Conservation (phyloP, 2,797 vertebrate species). For the Ispidina lecontei region DNA sequence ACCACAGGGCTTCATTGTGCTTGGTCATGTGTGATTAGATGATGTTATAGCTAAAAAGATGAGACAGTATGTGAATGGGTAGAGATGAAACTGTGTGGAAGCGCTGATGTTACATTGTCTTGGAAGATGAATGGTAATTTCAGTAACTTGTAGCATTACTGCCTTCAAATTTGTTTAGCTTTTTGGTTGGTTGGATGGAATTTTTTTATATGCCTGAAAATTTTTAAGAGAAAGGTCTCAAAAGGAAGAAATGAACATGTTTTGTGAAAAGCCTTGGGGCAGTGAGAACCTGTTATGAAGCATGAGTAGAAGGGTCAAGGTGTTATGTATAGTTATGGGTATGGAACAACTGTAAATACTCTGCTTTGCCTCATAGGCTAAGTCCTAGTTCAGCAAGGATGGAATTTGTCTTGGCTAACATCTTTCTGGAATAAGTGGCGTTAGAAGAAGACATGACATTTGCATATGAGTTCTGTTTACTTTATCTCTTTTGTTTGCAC, state of each 20-base stretch:
- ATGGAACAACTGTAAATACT: not conserved
- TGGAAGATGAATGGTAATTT: not conserved
- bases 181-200: not conserved
- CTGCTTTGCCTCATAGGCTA: not conserved
- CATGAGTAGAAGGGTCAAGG: not conserved
- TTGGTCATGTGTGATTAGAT: not conserved
- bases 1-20: not conserved
- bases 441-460: constrained; percentile 30
- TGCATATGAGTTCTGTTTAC: constrained; percentile 22
- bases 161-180: not conserved
- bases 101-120: rapidly evolving
- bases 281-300: not conserved
- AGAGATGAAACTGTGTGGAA: rapidly evolving
- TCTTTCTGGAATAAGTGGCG: constrained; percentile 25
- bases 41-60: not conserved
- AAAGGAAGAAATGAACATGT: not conserved
- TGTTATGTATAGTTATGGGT: not conserved
- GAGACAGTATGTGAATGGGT: not conserved
- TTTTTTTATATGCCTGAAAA: not conserved
- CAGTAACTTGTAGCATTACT: not conserved
- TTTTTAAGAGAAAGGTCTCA: not conserved
- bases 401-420: constrained; percentile 45
- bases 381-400: not conserved
- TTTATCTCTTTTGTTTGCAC: not conserved
- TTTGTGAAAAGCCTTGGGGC: not conserved